Evolutionary conservation across 2,888 invertebrate genomes (phyloP).

Genomic region (Mallateleia sp.): DNA sequence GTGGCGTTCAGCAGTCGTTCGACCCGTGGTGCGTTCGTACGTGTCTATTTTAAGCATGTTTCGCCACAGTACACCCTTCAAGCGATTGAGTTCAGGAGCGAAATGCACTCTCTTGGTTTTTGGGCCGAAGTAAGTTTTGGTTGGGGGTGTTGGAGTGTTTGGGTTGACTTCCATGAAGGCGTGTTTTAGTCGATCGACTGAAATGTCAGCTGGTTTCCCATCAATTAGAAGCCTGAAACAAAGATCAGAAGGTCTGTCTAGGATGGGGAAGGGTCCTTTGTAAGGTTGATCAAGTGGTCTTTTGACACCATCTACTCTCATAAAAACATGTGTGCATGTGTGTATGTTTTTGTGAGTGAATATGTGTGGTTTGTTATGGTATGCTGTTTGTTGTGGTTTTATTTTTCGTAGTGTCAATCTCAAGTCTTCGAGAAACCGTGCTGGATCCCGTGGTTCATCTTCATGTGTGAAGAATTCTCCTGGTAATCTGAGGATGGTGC

Average conservation of each 20-base stretch:
- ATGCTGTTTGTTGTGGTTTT: conserved; percentile 27
- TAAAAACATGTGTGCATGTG: conserved; percentile 73
- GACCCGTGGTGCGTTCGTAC: too few relatives aligned
- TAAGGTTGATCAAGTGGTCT: conserved; percentile 78
- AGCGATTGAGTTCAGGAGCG: not conserved
- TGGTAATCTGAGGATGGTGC: conserved; percentile 65
- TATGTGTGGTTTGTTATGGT: conserved; percentile 29
- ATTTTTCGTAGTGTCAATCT: conserved; percentile 35
- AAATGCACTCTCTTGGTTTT: not conserved
- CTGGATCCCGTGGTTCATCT: conserved; percentile 35
- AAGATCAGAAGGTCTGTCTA: conserved; percentile 47
- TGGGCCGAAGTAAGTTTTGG: not conserved
- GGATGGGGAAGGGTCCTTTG: conserved; percentile 75
- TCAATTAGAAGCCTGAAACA: conserved; percentile 44
- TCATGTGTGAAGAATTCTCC: conserved; percentile 71
- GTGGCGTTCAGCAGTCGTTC: too few relatives aligned
- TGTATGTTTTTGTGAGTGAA: conserved; percentile 57
- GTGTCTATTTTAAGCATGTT: too few relatives aligned
- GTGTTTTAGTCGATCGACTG: conserved; percentile 63
- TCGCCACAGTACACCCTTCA: too few relatives aligned
- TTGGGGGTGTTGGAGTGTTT: too few relatives aligned
- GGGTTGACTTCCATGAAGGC: not conserved
- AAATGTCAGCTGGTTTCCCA: conserved; percentile 17
- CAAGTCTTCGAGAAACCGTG: conserved; percentile 49
- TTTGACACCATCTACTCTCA: conserved; percentile 56